A percentile compares a stretch with the other conserved stretches of the same genome.
Evolutionary conservation across 2,113 vertebrate genomes (phyloP).

Genomic region (Rhynchopsitta pachyrhyncha): DNA sequence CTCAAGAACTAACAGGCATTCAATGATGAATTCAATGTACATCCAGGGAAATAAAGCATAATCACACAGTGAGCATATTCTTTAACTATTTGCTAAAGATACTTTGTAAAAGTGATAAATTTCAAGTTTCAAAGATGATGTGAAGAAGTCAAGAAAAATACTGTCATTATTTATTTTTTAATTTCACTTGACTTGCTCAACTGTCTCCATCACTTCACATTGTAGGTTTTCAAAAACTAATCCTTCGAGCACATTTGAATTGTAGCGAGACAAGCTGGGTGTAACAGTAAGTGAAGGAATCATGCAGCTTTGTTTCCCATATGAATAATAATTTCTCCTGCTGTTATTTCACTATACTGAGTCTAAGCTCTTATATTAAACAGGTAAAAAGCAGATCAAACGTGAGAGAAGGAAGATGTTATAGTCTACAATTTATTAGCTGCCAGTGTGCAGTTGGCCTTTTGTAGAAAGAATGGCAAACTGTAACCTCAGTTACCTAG

Average conservation of each 20-base stretch:
- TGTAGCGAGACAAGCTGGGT: not conserved
- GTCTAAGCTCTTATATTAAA: not conserved
- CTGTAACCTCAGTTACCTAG: not conserved
- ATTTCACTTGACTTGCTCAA: not conserved
- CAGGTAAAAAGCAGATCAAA: not conserved
- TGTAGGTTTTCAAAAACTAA: not conserved
- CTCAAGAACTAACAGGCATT: not conserved
- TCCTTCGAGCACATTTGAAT: not conserved
- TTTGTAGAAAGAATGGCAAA: not conserved
- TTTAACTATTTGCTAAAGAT: not conserved
- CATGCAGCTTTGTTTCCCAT: accelerated
- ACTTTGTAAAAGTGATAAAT: not conserved
- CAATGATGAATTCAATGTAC: not conserved
- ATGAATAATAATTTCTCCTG: not conserved
- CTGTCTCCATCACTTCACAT: not conserved
- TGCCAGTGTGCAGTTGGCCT: not conserved
- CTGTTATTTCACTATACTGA: not conserved
- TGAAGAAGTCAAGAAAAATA: not conserved
- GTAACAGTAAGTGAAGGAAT: not conserved
- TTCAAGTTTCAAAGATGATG: not conserved
- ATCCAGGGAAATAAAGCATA: not conserved
- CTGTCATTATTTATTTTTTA: not conserved
- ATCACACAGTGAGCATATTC: not conserved
- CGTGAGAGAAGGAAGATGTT: not conserved
- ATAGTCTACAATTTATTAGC: not conserved